These are phyloP conservation scores for Brachypterus glaber DNA, from an alignment of 2,888 invertebrate genomes.

Conservation along the genomic window DNA sequence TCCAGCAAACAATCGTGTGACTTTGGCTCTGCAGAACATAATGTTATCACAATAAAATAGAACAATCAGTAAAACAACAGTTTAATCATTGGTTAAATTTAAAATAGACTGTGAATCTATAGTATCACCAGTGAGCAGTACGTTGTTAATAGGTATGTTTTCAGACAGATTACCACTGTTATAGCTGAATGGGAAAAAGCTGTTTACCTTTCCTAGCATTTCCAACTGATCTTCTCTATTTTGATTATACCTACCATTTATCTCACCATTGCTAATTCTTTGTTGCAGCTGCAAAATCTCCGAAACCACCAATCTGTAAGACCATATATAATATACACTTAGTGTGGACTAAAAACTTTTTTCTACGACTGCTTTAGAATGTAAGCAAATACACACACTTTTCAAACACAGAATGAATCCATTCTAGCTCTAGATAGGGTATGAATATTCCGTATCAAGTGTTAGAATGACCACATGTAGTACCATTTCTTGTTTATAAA, in stretches of 20 bases:
- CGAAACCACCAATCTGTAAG: slow-evolving; percentile 28
- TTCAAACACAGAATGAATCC: too few species aligned
- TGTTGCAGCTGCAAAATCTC: slow-evolving; percentile 43
- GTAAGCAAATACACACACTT: too few species aligned
- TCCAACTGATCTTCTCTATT: slow-evolving; percentile 35
- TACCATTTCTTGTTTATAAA: too few species aligned
- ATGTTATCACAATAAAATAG: too few species aligned
- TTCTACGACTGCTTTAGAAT: too few species aligned
- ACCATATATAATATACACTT: slow-evolving; percentile 1
- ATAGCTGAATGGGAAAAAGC: slow-evolving; percentile 44
- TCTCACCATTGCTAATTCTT: slow-evolving; percentile 25
- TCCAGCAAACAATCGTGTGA: too few species aligned
- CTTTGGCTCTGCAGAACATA: too few species aligned
- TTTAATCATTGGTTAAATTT: slow-evolving; percentile 57
- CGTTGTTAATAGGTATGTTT: slow-evolving; percentile 45
- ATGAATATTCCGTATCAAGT: too few species aligned
- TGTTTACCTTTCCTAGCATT: slow-evolving; percentile 36
- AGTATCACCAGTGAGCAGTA: slow-evolving; percentile 52
- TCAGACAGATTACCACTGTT: slow-evolving; percentile 38
- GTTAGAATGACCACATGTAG: too few species aligned
- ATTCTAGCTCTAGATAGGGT: too few species aligned
- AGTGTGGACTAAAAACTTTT: not conserved
- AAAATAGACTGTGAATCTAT: slow-evolving; percentile 61
- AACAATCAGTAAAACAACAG: too few species aligned
- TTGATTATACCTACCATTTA: slow-evolving; percentile 24